Evolutionary conservation across 2,797 vertebrate species (phyloP).

Genomic region (Pogoniulus pusillus): DNA sequence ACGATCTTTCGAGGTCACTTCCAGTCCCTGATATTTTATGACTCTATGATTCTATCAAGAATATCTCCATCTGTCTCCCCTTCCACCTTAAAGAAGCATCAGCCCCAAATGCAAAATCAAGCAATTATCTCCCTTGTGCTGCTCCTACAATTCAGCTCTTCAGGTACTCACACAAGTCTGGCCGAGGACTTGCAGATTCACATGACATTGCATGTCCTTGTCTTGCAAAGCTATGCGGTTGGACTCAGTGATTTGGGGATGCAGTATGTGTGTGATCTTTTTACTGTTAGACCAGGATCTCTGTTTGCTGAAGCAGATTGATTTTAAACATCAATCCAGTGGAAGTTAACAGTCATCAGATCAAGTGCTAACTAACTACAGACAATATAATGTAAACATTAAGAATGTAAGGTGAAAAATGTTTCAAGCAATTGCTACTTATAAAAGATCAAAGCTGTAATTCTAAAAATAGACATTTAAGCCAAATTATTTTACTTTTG

Average conservation of each 20-base stretch:
- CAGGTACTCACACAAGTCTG: neutral
- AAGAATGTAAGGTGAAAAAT: neutral
- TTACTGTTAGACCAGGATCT: neutral
- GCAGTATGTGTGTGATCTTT: neutral
- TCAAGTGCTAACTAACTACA: constrained; percentile 3
- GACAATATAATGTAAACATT: neutral
- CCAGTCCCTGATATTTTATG: too few relatives aligned
- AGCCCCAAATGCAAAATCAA: neutral
- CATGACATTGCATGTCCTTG: neutral
- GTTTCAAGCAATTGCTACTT: neutral
- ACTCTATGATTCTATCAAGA: neutral
- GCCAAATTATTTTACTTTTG: neutral
- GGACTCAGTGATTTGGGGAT: neutral
- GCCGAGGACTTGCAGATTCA: neutral
- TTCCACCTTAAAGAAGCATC: neutral
- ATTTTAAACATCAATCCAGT: neutral
- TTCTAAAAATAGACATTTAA: neutral
- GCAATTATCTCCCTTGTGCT: neutral
- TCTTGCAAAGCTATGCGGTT: neutral
- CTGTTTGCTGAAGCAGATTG: neutral
- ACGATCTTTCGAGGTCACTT: too few relatives aligned
- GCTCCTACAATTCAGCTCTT: neutral
- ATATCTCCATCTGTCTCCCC: neutral
- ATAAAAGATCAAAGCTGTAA: neutral
- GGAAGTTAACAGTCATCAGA: neutral